Conservation (phyloP, 2,797 vertebrate species). For the Coilia nasus region DNA sequence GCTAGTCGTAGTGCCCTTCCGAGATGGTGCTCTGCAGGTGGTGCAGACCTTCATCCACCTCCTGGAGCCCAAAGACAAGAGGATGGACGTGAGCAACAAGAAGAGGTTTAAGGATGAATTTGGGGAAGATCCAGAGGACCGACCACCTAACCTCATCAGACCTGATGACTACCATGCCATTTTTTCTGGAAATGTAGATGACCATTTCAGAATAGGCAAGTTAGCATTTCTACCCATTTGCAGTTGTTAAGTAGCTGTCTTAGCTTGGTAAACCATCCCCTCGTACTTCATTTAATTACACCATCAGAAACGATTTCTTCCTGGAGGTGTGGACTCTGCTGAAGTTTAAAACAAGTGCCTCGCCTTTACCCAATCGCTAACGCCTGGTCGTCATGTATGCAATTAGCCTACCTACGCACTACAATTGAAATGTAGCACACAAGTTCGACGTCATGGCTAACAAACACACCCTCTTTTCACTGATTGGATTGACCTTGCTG, state of each 20-base stretch:
- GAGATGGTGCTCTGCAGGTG: slow-evolving; percentile 83
- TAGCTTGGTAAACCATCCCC: background rate
- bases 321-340: too few relatives aligned
- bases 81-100: slow-evolving; percentile 91
- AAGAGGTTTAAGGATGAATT: slow-evolving; percentile 94
- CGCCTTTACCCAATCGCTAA: too few relatives aligned
- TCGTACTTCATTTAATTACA: too few relatives aligned
- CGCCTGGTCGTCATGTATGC: too few relatives aligned
- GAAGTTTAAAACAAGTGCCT: too few relatives aligned
- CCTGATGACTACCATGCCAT: slow-evolving; percentile 92
- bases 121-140: slow-evolving; percentile 81
- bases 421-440: too few relatives aligned
- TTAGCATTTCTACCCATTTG: background rate
- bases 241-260: background rate
- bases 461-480: too few relatives aligned
- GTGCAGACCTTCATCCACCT: slow-evolving; percentile 86
- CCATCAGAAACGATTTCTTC: too few relatives aligned
- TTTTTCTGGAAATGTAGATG: slow-evolving; percentile 94
- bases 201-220: slow-evolving; percentile 95
- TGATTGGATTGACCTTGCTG: too few relatives aligned
- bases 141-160: slow-evolving; percentile 80
- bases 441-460: too few relatives aligned
- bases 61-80: slow-evolving; percentile 83
- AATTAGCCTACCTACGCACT: too few relatives aligned
- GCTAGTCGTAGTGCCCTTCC: slow-evolving; percentile 90